A percentile compares a stretch with the other conserved stretches of the same genome.
These are phyloP conservation scores for Babylonia areolata DNA, from an alignment of 1,140 invertebrate genomes.

Conservation along the genomic window DNA sequence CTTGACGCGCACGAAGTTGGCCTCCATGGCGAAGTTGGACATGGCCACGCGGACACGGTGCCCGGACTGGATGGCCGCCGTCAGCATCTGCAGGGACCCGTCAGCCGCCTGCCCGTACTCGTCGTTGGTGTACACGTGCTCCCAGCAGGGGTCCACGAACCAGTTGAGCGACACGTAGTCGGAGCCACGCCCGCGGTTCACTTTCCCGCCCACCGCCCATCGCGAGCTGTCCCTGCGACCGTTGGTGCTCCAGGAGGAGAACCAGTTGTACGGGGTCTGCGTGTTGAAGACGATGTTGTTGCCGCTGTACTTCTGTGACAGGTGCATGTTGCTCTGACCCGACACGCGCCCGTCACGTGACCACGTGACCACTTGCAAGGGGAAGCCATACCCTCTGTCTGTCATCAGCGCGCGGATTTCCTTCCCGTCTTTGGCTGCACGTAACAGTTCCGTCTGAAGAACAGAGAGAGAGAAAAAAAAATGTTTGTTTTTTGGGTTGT, in stretches of 20 bases:
- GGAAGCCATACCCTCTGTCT: conserved; percentile 48
- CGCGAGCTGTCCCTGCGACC: conserved; percentile 51
- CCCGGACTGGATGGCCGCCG: conserved; percentile 42
- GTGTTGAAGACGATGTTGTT: conserved; percentile 53
- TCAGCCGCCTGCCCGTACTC: conserved; percentile 37
- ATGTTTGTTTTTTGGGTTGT: too few species aligned
- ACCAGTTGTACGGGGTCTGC: conserved; percentile 50
- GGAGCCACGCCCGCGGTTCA: conserved; percentile 47
- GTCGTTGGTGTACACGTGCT: conserved; percentile 49
- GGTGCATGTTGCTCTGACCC: conserved; percentile 51
- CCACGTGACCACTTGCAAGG: conserved; percentile 46
- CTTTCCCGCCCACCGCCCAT: conserved; percentile 49
- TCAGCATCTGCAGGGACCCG: conserved; percentile 41
- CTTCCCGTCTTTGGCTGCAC: conserved; percentile 46
- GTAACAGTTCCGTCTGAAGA: conserved; percentile 37
- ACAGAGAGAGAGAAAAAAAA: neutral
- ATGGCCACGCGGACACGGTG: conserved; percentile 47
- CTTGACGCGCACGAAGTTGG: conserved; percentile 42
- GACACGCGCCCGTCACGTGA: conserved; percentile 43
- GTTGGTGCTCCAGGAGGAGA: conserved; percentile 49
- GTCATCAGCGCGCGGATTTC: conserved; percentile 50
- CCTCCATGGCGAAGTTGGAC: conserved; percentile 48
- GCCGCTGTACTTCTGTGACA: conserved; percentile 50
- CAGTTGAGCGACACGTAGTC: conserved; percentile 53
- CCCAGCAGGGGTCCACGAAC: conserved; percentile 52